These are phyloP conservation scores for Muntiacus muntjak DNA, from an alignment of 2,113 vertebrate genomes.

Conservation along the genomic window DNA sequence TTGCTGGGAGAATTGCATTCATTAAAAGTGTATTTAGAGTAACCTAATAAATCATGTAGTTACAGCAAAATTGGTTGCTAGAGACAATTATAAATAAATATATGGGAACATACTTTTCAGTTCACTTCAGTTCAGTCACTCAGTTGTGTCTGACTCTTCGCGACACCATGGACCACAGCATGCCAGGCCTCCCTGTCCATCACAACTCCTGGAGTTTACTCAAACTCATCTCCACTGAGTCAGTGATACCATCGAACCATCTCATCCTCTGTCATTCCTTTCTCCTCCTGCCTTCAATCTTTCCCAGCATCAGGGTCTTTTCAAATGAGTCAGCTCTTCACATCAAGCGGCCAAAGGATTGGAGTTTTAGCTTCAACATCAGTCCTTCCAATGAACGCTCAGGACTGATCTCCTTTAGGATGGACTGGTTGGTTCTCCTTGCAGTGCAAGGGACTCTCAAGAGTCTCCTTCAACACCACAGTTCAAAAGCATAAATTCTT, in stretches of 20 bases:
- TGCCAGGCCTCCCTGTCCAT: not conserved
- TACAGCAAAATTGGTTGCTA: not conserved
- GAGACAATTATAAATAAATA: not conserved
- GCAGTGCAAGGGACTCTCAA: not conserved
- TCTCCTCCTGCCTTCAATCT: not conserved
- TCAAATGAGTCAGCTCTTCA: not conserved
- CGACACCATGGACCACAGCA: not conserved
- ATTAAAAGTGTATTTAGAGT: not conserved
- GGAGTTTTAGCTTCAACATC: not conserved
- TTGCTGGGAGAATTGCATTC: not conserved
- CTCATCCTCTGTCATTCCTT: accelerated
- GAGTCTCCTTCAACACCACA: not conserved
- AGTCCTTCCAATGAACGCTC: not conserved
- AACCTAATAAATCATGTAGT: not conserved
- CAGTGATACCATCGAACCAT: not conserved
- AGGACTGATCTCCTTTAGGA: not conserved
- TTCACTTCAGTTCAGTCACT: not conserved
- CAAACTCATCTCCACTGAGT: not conserved
- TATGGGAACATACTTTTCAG: not conserved
- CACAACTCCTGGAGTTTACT: not conserved
- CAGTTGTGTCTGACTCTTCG: not conserved
- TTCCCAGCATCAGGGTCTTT: not conserved
- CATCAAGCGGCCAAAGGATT: not conserved
- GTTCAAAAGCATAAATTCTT: not conserved
- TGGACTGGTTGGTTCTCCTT: not conserved